phyloP scores from a whole-genome alignment of 2,113 vertebrate species.

The Crotophaga sulcirostris region DNA sequence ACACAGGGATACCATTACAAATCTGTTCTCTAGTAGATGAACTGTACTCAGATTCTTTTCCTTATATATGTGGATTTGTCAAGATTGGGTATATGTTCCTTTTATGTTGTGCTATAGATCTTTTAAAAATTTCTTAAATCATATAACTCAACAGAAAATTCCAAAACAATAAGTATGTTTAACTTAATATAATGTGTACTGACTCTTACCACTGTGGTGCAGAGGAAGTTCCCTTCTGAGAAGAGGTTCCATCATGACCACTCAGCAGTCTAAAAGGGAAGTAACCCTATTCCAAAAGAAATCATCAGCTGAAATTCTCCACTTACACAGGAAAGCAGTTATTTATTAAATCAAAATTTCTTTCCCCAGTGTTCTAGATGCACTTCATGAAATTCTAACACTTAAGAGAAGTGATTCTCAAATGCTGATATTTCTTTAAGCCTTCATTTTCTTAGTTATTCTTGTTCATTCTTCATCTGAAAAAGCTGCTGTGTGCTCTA shows the following conservation, averaged over 20 bases:
- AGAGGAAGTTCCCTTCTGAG: background rate
- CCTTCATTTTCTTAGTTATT: background rate
- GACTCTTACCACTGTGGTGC: background rate
- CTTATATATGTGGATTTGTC: background rate
- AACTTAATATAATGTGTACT: background rate
- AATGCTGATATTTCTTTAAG: background rate
- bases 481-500: background rate
- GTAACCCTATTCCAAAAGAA: background rate
- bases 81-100: background rate
- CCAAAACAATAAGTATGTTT: background rate
- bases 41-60: background rate
- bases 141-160: background rate
- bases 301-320: background rate
- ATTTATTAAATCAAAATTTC: background rate
- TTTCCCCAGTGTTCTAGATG: background rate
- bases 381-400: background rate
- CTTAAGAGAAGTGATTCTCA: background rate
- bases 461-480: background rate
- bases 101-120: background rate
- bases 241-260: background rate
- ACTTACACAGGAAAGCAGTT: background rate
- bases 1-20: background rate
- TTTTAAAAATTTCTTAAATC: background rate
- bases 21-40: background rate
- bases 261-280: background rate